Base-by-base conservation (phyloP, 2,113 vertebrate species). In the Rhipidura dahli region DNA sequence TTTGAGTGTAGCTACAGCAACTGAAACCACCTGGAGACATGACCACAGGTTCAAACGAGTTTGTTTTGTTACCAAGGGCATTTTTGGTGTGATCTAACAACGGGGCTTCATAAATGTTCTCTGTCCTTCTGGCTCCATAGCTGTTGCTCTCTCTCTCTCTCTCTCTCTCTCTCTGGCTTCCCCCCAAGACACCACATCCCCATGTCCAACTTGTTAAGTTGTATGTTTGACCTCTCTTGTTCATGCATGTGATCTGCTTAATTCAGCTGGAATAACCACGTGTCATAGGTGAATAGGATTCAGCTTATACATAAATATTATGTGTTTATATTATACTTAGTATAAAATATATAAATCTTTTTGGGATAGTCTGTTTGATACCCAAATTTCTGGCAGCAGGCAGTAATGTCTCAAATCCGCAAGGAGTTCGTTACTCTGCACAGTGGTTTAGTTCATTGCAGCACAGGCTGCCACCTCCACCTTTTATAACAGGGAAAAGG, bases 121-220 rank as follows among this genome's bases (percentile, higher is more conserved):
- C 54, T 30, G 20, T 11, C 69, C 44, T 24, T 24, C 33, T 28
- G 49, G 31, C 28, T 81, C 59, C 1, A 0, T 11, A 39, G 6
- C 44, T 86, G 44, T 28, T 53, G 23, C 35, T 42, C 35, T 42
- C 28, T 6, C 31, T 47, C 47, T 59, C 23, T 79, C 39, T 42
- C 35, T 42, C 35, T 42, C 28, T 6, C 31, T 47, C 47, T 59
- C 23, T 79, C 39, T 42, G 81, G 33, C n/a, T 75, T 76, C 39
- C 39, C 30, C 4, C 22, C n/a, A n/a, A n/a, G n/a, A 10, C 31
- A 1, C 27, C 0, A 14, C 0, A 14, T 33, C 30, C 28, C 39
- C 30, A 4, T 8, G 6, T 30, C n/a, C 0, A 0, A 13, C 44
- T 27, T 60, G 17, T 14, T 47, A 47, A 64, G 40, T 3, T 27